phyloP scores from a whole-genome alignment of 2,888 invertebrate genomes.

The Bibio marci region DNA sequence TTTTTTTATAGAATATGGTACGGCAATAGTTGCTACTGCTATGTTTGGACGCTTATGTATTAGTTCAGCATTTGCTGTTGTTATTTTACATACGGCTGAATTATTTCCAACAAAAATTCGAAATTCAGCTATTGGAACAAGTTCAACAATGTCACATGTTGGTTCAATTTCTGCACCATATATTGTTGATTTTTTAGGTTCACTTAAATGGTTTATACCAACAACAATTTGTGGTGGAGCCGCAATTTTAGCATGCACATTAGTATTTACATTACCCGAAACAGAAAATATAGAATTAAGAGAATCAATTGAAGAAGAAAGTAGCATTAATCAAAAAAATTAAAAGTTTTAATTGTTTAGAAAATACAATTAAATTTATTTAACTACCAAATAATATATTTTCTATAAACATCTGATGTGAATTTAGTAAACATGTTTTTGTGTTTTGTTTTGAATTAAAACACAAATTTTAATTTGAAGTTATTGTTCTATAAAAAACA shows the following conservation, averaged over 20 bases:
- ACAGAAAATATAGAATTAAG: constrained; percentile 30
- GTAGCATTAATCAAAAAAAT: too few species aligned
- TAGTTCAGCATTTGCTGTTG: constrained; percentile 29
- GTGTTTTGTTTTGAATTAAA: too few species aligned
- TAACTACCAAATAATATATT: too few species aligned
- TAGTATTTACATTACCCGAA: constrained; percentile 31
- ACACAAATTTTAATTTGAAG: too few species aligned
- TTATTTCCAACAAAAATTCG: constrained; percentile 31
- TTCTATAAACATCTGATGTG: too few species aligned
- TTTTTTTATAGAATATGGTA: not conserved
- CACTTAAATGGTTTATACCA: constrained; percentile 24
- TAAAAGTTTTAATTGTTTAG: too few species aligned
- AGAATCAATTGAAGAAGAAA: constrained; percentile 22
- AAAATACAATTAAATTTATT: too few species aligned
- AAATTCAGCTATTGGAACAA: constrained; percentile 30
- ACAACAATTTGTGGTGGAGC: constrained; percentile 30
- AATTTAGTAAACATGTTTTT: too few species aligned
- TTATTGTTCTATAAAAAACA: too few species aligned
- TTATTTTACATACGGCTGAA: constrained; percentile 32
- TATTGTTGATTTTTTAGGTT: constrained; percentile 24
- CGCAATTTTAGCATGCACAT: constrained; percentile 24
- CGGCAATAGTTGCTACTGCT: constrained; percentile 15
- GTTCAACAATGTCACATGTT: constrained; percentile 28
- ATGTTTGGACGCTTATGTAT: constrained; percentile 24
- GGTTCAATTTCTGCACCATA: constrained; percentile 31